Base-by-base conservation (phyloP, 2,888 invertebrate species). In the Pyrrhosoma nymphula region DNA sequence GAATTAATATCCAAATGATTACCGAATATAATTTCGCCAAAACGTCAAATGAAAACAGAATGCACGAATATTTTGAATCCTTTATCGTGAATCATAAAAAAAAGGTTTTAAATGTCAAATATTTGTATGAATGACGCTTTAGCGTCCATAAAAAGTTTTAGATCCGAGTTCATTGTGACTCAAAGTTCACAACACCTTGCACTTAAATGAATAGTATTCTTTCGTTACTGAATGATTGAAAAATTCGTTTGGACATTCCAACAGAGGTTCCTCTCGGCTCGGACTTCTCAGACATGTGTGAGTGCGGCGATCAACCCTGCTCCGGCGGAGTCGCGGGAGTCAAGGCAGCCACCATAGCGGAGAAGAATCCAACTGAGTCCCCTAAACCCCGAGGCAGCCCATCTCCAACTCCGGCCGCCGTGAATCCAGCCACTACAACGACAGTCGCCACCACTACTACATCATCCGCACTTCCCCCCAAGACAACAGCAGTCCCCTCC, bases 261-360 rank as follows among this genome's bases (percentile, higher is more conserved):
- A 95, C 96, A 82, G 95, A 95, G 63, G 91, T 95, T 56, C 95
- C 95, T 39, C 95, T 97, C 10, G 97, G 97, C 95, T 97, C 97
- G 95, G 97, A 97, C 96, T 96, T 96, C 95, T 96, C 96, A 12
- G 97, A 97, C 88, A 97, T 97, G 95, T 97, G 97, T 95, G 97
- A 97, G 96, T 97, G 97, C 96, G 56, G 95, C 47, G 26, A 69
- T 69, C 60, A 90, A 55, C 90, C 89, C 55, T 88, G 90, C 56
- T 30, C 56, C 18, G 47, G 63, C 6, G 47, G n/a, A 39, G 75
- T 95, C 39, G 60, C 75, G 55, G 88, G 56, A 20, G 95, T 95
- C 1, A 89, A 75, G 8, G 60, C 39, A 0, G 69, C n/a, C n/a
- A 55, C 39, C 0, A 35, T 18, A 6, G 56, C 63, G 20, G 18